These are phyloP conservation scores for Meghimatium bilineatum DNA, from an alignment of 2,888 invertebrate genomes.

Conservation along the genomic window DNA sequence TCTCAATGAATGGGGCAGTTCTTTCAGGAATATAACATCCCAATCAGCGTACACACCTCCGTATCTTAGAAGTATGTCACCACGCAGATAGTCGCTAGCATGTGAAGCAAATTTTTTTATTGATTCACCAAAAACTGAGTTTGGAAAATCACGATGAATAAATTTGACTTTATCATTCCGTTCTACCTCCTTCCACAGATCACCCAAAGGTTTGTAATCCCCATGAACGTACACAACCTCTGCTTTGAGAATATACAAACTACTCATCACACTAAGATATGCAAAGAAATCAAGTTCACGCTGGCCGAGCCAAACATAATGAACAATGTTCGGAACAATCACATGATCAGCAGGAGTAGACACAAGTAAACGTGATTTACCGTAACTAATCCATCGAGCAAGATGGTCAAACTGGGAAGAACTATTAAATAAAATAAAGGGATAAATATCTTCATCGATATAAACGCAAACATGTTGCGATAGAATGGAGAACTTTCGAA, in stretches of 20 bases:
- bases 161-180: conserved; percentile 52
- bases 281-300: conserved; percentile 60
- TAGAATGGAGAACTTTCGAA: conserved; percentile 1
- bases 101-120: conserved; percentile 58
- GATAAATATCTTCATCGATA: conserved; percentile 51
- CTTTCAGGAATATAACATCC: conserved; percentile 67
- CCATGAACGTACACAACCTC: conserved; percentile 68
- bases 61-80: conserved; percentile 66
- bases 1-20: conserved; percentile 54
- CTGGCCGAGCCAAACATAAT: conserved; percentile 70
- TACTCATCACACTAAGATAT: conserved; percentile 65
- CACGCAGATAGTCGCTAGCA: conserved; percentile 67
- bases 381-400: conserved; percentile 60
- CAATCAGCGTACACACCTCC: conserved; percentile 71
- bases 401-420: conserved; percentile 58
- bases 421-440: conserved; percentile 59
- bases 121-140: conserved; percentile 58
- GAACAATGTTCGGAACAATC: conserved; percentile 69
- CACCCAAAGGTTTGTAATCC: conserved; percentile 61
- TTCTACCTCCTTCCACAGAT: conserved; percentile 58
- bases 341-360: conserved; percentile 52
- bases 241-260: conserved; percentile 62
- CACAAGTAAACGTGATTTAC: conserved; percentile 52
- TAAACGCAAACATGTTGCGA: conserved; percentile 39
- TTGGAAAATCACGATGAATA: conserved; percentile 55